Evolutionary conservation across 2,888 invertebrate genomes (phyloP), one percentile per base, ranked within the genome.

Genomic region (Torymus tubicola): DNA sequence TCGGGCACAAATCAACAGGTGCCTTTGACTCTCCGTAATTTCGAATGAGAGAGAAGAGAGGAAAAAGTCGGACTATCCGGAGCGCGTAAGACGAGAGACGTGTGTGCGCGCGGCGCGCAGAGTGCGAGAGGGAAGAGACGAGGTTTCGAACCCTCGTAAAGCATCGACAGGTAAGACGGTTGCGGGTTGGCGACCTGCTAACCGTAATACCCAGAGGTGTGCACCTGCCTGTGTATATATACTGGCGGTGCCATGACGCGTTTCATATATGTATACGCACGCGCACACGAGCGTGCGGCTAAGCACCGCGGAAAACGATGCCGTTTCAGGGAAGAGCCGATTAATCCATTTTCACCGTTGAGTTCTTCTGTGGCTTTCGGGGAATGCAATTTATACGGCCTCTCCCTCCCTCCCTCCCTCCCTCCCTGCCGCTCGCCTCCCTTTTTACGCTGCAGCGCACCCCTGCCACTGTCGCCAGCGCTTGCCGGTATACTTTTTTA

Each of bases 341-440:
- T 81, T 81, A 81, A 81, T 81, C 72, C 76, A 79, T 81, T 81
- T 79, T 79, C 79, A 73, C 75, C 78, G 77, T 60, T 53, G 16
- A 24, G 18, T 57, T 65, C 70, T 68, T 67, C 55, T 68, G 58
- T 8, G 55, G 74, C 78, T 78, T 78, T 74, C 74, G 61, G 70
- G 24, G 55, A 81, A 74, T 78, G 79, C 79, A 72, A 79, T 81
- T 81, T 79, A 72, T 72, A 63, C 71, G 71, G 2, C 21, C n/a
- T 11, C 24, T 42, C 61, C 21, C n/a, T 14, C 5, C 21, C 14
- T 0, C 12, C 21, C 14, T 0, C 12, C n/a, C 60, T 21, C 16
- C 13, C n/a, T 5, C 21, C 50, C 18, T 1, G n/a, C 53, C 2
- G 21, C 21, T 11, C 55, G 52, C 5, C 53, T 1, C 31, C 64